A percentile compares a stretch with the other conserved stretches of the same genome.
Evolutionary conservation across 2,888 invertebrate genomes (phyloP).

Genomic region (Oligia strigilis): DNA sequence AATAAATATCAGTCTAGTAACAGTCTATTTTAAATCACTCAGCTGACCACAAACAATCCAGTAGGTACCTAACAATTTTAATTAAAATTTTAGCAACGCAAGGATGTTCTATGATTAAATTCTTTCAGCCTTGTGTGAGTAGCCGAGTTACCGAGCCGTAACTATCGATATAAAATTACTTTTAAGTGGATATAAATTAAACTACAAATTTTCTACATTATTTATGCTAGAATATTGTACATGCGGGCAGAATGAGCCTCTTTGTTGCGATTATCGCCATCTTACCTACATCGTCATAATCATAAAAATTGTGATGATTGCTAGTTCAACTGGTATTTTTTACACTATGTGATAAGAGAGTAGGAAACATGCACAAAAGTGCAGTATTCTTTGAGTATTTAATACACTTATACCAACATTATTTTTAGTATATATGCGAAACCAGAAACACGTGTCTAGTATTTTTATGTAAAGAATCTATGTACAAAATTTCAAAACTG

Average conservation of each 20-base stretch:
- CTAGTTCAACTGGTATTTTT: constrained; percentile 26
- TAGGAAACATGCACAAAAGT: not conserved
- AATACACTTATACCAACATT: not conserved
- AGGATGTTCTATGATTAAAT: constrained; percentile 51
- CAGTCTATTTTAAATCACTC: constrained; percentile 9
- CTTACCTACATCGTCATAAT: constrained; percentile 29
- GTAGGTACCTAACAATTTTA: constrained; percentile 16
- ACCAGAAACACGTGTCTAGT: too few species aligned
- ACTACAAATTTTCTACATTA: constrained; percentile 1
- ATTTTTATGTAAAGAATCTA: too few species aligned
- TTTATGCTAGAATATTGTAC: not conserved
- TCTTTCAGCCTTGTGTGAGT: constrained; percentile 63
- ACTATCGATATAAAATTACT: constrained; percentile 33
- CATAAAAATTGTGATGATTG: constrained; percentile 45
- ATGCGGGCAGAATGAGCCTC: constrained; percentile 3
- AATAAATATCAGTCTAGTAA: not conserved
- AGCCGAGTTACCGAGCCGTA: constrained; percentile 64
- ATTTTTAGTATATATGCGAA: too few species aligned
- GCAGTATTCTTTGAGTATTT: not conserved
- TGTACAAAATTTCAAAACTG: too few species aligned
- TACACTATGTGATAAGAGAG: constrained; percentile 38
- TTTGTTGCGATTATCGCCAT: constrained; percentile 51
- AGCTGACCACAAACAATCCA: constrained; percentile 25
- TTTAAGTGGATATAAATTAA: not conserved
- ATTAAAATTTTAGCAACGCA: constrained; percentile 51